Base-by-base conservation (phyloP, 1,140 invertebrate genomes). In the Cydia pomonella region DNA sequence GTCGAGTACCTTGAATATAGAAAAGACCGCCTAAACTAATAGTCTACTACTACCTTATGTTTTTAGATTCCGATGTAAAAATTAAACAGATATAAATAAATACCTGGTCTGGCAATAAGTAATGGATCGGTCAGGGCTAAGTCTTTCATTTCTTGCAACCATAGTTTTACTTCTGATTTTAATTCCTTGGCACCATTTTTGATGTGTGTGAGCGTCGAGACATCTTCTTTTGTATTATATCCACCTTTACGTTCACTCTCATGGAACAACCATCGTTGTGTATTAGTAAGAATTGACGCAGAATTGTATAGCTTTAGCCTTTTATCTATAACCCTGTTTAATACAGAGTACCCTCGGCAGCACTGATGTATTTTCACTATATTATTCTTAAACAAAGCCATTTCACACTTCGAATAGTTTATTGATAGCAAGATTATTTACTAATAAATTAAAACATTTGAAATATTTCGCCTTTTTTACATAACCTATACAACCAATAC, bases 131-230 rank as follows among this genome's bases (percentile, higher is more conserved):
- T 86, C 79, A 93, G 88, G 5, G 96, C 87, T 64, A 90, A 87
- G 71, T 97, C 95, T 79, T 94, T 95, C 0, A 96, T 80, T 94
- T 98, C 97, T 77, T 96, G 84, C 47, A 90, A 93, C 88, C 95
- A 96, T 33, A 97, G 73, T 74, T 93, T 93, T 0, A 96, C 93
- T 93, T 98, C 96, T 18, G 93, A 72, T 83, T 95, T 95, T 0
- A 97, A 79, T 78, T 95, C 94, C 74, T 94, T 94, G 0, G 96
- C 89, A 4, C 96, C 96, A 74, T 93, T 80, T 72, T 95, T 94
- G 71, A 94, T 82, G 53, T 94, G 88, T 73, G 95, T 87, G 29
- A 91, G 92, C 2, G 88, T 91, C 13, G 93, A 87, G 59, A 93
- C 83, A 74, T 93, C 87, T 21, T 89, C 82, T 44, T 75, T 76